A percentile compares a stretch with the other conserved stretches of the same genome.
phyloP scores from a whole-genome alignment of 2,797 vertebrate genomes.

The Leptatherina wallacei region DNA sequence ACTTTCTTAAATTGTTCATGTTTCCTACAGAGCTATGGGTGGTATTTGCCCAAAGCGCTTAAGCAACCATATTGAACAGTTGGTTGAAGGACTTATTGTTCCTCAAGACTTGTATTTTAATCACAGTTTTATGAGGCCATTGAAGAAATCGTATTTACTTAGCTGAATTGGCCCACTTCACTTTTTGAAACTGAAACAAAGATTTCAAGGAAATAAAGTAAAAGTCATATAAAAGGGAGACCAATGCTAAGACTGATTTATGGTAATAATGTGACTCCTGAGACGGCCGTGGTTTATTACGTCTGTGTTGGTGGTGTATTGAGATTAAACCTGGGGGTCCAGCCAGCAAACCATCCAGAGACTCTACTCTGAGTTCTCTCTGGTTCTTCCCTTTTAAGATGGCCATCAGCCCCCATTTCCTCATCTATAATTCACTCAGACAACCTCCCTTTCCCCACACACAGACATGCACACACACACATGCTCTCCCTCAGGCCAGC shows the following conservation, averaged over 20 bases:
- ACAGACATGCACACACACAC: slow-evolving; percentile 22
- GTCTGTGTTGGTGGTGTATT: slow-evolving; percentile 4
- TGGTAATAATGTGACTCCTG: not conserved
- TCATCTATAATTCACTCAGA: slow-evolving; percentile 70
- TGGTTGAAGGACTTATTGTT: too few species aligned
- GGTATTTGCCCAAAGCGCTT: too few species aligned
- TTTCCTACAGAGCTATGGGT: too few species aligned
- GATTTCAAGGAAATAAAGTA: slow-evolving; percentile 7
- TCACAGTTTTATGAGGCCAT: too few species aligned
- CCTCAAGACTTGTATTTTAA: too few species aligned
- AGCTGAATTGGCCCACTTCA: not conserved
- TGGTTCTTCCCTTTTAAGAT: slow-evolving; percentile 41
- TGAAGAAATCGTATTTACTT: too few species aligned
- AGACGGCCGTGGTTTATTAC: not conserved
- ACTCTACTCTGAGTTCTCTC: slow-evolving; percentile 38
- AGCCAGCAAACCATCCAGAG: slow-evolving; percentile 22
- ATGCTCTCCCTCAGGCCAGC: slow-evolving; percentile 20
- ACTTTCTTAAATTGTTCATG: too few species aligned
- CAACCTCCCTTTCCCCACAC: slow-evolving; percentile 22
- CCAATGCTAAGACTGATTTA: not conserved
- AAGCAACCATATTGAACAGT: too few species aligned
- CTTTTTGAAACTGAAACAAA: slow-evolving; percentile 3
- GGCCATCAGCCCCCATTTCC: slow-evolving; percentile 28
- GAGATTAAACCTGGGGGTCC: slow-evolving; percentile 21
- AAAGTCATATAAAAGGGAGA: not conserved